Conservation (phyloP, 2,113 vertebrate genomes). For the Mola mola region DNA sequence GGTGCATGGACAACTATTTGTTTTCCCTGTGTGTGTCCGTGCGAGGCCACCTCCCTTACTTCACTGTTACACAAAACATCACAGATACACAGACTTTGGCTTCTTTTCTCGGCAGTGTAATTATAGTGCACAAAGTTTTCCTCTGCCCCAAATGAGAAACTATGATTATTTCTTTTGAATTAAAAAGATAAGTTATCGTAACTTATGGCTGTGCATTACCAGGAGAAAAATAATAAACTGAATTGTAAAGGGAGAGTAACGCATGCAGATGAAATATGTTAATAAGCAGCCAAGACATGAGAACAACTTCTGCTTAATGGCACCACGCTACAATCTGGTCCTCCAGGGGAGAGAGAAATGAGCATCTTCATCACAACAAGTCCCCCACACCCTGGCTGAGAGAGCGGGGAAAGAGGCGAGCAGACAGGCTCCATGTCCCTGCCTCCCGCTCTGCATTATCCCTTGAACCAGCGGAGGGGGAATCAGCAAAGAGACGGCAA, state of each 20-base stretch:
- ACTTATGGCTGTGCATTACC: conserved; percentile 42
- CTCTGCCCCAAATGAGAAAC: conserved; percentile 41
- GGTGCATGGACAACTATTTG: conserved; percentile 44
- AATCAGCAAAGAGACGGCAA: conserved; percentile 35
- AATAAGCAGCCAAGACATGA: conserved; percentile 76
- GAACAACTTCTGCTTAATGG: conserved; percentile 79
- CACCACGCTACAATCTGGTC: conserved; percentile 76
- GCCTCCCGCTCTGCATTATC: conserved; percentile 54
- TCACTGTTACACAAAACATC: conserved; percentile 41
- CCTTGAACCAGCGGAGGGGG: conserved; percentile 45
- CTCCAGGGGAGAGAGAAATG: conserved; percentile 75
- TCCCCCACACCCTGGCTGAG: conserved; percentile 33
- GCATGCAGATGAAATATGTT: conserved; percentile 78
- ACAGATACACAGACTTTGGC: not conserved
- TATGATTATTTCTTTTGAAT: conserved; percentile 47
- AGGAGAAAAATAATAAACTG: conserved; percentile 41
- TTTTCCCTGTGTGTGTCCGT: conserved; percentile 28
- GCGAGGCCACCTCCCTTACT: conserved; percentile 39
- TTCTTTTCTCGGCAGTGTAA: conserved; percentile 29
- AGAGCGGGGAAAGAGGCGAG: conserved; percentile 34
- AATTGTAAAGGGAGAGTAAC: conserved; percentile 44
- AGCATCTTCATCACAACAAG: conserved; percentile 76
- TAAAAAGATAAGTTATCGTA: conserved; percentile 59
- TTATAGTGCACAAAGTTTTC: conserved; percentile 37
- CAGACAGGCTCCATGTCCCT: conserved; percentile 45